phyloP scores from a whole-genome alignment of 1,140 invertebrate genomes.

The Epicauta chinensis region DNA sequence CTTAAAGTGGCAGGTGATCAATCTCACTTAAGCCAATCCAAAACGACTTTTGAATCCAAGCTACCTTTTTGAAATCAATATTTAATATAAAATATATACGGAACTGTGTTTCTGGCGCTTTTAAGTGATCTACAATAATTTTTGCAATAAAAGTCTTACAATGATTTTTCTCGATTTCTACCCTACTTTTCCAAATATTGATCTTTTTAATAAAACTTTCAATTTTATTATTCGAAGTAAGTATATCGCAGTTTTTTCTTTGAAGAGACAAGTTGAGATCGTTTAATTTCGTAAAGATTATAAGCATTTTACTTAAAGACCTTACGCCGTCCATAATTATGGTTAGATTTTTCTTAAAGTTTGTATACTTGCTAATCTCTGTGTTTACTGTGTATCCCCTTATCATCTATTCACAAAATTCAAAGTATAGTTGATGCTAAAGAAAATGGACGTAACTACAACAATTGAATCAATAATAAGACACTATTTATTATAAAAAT shows the following conservation, averaged over 20 bases:
- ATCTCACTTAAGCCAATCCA: slow-evolving; percentile 5
- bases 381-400: too few species aligned
- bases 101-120: slow-evolving; percentile 4
- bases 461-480: too few species aligned
- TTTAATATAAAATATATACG: slow-evolving; percentile 7
- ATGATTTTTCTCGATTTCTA: too few species aligned
- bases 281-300: slow-evolving; percentile 24
- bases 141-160: slow-evolving; percentile 10
- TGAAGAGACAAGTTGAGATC: slow-evolving; percentile 22
- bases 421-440: too few species aligned
- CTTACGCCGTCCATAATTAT: too few species aligned
- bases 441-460: too few species aligned
- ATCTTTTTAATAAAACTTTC: slow-evolving; percentile 19
- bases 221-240: slow-evolving; percentile 24
- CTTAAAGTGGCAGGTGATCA: slow-evolving; percentile 5
- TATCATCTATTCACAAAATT: too few species aligned
- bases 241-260: slow-evolving; percentile 20
- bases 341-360: too few species aligned
- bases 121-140: slow-evolving; percentile 11
- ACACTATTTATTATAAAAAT: too few species aligned
- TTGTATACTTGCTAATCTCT: too few species aligned
- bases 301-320: too few species aligned
- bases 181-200: slow-evolving; percentile 18
- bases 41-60: slow-evolving; percentile 7
- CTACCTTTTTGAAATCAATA: slow-evolving; percentile 8